Base-by-base conservation (phyloP, 1,140 invertebrate genomes). In the Bombus sylvicola region DNA sequence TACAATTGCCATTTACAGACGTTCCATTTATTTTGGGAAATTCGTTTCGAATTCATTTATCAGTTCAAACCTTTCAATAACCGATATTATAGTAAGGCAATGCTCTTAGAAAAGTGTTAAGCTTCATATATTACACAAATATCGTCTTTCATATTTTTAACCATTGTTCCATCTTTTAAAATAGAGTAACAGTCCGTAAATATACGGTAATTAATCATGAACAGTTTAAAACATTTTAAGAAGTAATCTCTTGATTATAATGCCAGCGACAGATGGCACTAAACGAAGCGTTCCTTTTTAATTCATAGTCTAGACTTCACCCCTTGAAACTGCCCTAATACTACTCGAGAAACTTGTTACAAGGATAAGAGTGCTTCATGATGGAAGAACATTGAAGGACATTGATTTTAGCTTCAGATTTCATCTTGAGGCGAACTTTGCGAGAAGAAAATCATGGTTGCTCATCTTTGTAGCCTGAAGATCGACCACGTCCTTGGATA, bases 321-420 rank as follows among this genome's bases (percentile, higher is more conserved):
- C 6, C 22, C 10, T 18, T 41, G 37, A 64, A 78, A 64, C 0
- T 41, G 37, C 22, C 15, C 59, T 28, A 28, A 78, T 66, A 31
- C 37, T 12, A 13, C 37, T 41, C 5, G 28, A 78, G 25, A 37
- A 31, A 37, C 37, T 59, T 28, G 28, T 66, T 59, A n/a, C 34
- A 37, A 77, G 57, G n/a, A 13, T 34, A 34, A 75, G n/a, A 13
- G 31, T 15, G 18, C 41, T 75, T 34, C 41, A 22, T 18, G 43
- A 22, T 31, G 18, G n/a, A 31, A 31, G 72, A 74, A 74, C 18
- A n/a, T 31, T 25, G 72, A 18, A 31, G 41, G 15, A 59, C 75
- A 64, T 78, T 64, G 57, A 78, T 78, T 34, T 39, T 57, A 37
- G 43, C 53, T 39, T 64, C 28, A 39, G 43, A 34, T 75, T 47